Conservation (phyloP, 2,113 vertebrate genomes). For the Forbesichthys papilliferus region DNA sequence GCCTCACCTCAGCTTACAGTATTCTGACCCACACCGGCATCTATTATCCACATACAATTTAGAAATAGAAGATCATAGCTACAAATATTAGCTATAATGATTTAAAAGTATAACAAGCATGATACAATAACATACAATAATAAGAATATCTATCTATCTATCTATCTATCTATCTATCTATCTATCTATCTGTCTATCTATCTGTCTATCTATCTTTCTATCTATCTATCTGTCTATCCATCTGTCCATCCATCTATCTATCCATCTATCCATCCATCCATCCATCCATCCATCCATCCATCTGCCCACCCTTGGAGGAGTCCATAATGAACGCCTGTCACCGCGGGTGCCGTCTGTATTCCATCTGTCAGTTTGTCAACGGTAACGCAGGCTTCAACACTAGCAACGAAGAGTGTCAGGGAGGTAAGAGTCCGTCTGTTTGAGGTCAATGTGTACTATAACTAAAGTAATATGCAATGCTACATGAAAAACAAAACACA, state of each 20-base stretch:
- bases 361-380: constrained; percentile 96
- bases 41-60: too few relatives aligned
- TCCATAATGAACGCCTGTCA: constrained; percentile 90
- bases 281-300: constrained; percentile 23
- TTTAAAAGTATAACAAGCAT: too few relatives aligned
- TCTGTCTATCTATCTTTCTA: constrained; percentile 22
- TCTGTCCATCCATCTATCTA: not conserved
- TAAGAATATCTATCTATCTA: not conserved
- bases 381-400: constrained; percentile 86
- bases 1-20: not conserved
- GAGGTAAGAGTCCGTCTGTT: constrained; percentile 76
- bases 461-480: not conserved
- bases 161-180: not conserved
- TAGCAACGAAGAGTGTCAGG: constrained; percentile 89
- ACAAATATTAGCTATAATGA: too few relatives aligned
- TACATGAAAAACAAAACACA: too few relatives aligned
- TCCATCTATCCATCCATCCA: not conserved
- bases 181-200: constrained; percentile 8
- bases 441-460: not conserved
- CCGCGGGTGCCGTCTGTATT: constrained; percentile 95
- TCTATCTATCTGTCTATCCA: not conserved
- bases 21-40: not conserved
- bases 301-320: constrained; percentile 68
- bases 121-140: not conserved
- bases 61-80: too few relatives aligned